These are phyloP conservation scores for Cinclus cinclus DNA, from an alignment of 2,113 vertebrate genomes.

Conservation along the genomic window DNA sequence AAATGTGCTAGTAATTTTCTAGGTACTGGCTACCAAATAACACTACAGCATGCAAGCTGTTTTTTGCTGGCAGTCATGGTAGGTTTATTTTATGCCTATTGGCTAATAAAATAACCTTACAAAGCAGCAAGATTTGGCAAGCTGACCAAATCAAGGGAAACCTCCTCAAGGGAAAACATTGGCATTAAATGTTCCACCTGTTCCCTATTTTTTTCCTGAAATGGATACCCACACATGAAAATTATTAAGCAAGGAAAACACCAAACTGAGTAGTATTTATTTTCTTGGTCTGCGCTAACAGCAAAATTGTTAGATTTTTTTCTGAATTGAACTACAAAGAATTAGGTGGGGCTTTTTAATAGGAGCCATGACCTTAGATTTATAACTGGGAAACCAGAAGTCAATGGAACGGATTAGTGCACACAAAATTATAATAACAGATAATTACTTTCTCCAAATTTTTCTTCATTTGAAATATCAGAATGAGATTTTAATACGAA, in stretches of 20 bases:
- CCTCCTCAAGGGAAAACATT: not conserved
- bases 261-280: not conserved
- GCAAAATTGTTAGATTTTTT: not conserved
- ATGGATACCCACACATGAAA: not conserved
- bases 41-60: not conserved
- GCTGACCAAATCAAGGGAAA: not conserved
- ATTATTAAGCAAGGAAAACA: not conserved
- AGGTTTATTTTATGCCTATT: not conserved
- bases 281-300: not conserved
- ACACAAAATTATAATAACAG: not conserved
- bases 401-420: not conserved
- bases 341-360: not conserved
- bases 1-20: not conserved
- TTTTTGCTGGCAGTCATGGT: not conserved
- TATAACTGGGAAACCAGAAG: not conserved
- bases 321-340: not conserved
- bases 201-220: not conserved
- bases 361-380: not conserved
- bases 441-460: not conserved
- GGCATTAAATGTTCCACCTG: not conserved
- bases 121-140: not conserved
- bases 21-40: not conserved
- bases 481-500: not conserved
- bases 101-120: not conserved
- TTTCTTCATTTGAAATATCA: not conserved